These are phyloP conservation scores for Potamarius usumacintae DNA, from an alignment of 2,113 vertebrate species.

Conservation along the genomic window DNA sequence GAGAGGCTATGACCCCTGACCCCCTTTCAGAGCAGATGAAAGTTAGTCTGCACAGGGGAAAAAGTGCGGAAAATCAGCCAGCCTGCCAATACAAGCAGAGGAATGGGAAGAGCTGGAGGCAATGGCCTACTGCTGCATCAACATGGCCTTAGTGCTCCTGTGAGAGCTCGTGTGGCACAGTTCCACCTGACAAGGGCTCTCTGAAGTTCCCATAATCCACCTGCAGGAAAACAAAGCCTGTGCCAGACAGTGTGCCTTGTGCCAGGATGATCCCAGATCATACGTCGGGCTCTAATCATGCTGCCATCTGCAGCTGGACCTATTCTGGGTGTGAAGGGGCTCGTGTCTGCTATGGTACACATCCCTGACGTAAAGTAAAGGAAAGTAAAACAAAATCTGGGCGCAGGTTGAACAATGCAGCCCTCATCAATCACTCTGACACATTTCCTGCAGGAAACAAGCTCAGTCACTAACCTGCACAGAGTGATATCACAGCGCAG, in stretches of 20 bases:
- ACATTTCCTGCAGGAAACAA: conserved; percentile 73
- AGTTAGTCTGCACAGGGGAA: conserved; percentile 76
- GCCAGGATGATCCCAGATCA: conserved; percentile 32
- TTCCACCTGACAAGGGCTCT: conserved; percentile 75
- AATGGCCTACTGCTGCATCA: conserved; percentile 74
- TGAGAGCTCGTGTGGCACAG: conserved; percentile 66
- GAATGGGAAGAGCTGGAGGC: conserved; percentile 82
- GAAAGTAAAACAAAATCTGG: conserved; percentile 68
- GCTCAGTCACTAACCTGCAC: conserved; percentile 58
- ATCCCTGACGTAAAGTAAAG: conserved; percentile 54
- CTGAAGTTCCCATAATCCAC: conserved; percentile 64
- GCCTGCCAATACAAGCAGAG: conserved; percentile 83
- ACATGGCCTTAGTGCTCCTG: conserved; percentile 76
- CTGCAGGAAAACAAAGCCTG: conserved; percentile 67
- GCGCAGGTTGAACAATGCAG: conserved; percentile 70
- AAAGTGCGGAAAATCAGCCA: conserved; percentile 75
- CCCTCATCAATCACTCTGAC: conserved; percentile 67
- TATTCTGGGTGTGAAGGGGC: conserved; percentile 31
- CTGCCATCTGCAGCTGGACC: conserved; percentile 36
- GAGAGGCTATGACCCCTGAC: conserved; percentile 67
- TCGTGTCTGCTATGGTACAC: not conserved
- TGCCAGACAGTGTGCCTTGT: conserved; percentile 59
- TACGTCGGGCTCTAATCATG: conserved; percentile 34
- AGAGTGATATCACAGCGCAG: conserved; percentile 43
- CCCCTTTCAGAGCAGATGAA: conserved; percentile 73